Percentiles rank a stretch among this genome's conserved stretches.
These are phyloP conservation scores for Clytia hemisphaerica DNA, from an alignment of 30 jellyfish, hydroid and myxozoan species.

Conservation along the genomic window DNA sequence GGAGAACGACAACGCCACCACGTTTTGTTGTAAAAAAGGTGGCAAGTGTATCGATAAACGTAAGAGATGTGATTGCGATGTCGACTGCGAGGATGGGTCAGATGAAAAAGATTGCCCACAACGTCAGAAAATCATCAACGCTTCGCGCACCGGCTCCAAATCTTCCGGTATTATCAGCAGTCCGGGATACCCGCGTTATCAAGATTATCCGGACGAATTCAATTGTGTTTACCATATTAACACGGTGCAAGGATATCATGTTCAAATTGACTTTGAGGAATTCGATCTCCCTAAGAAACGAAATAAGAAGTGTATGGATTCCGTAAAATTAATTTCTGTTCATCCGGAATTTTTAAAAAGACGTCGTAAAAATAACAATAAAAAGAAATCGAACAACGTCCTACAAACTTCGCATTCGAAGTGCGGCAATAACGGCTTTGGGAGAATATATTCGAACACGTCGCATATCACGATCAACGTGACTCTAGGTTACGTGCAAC, in stretches of 20 bases:
- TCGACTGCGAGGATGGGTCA: slow-evolving; percentile 27
- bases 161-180: slow-evolving; percentile 20
- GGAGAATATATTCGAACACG: no score
- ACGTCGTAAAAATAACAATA: neutral
- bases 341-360: neutral
- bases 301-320: neutral
- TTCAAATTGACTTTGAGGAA: slow-evolving; percentile 15
- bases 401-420: neutral
- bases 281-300: slow-evolving; percentile 14
- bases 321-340: neutral
- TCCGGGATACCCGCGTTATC: slow-evolving; percentile 24
- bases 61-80: slow-evolving; percentile 15
- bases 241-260: neutral
- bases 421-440: no score
- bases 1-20: neutral
- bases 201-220: slow-evolving; percentile 4
- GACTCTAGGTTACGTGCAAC: neutral
- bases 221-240: slow-evolving; percentile 5
- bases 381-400: neutral
- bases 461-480: no score
- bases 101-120: slow-evolving; percentile 17
- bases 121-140: slow-evolving; percentile 1
- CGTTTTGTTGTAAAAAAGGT: slow-evolving; percentile 10
- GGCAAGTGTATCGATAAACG: neutral
- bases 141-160: slow-evolving; percentile 11